Evolutionary conservation across 2,888 invertebrate species (phyloP).

Genomic region (Cactoblastis cactorum): DNA sequence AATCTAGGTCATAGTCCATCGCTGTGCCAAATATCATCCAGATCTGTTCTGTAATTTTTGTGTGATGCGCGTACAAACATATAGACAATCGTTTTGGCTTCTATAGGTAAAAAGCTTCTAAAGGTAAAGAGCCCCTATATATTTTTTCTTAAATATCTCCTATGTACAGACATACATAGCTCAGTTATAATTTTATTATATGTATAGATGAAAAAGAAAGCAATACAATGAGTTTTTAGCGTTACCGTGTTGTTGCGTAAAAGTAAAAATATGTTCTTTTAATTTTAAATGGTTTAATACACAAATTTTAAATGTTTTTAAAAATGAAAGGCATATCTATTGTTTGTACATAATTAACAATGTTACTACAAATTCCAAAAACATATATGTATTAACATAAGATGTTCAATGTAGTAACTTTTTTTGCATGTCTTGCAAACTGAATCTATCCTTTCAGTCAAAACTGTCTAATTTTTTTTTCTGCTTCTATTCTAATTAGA

Average conservation of each 20-base stretch:
- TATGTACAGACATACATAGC: too few species aligned
- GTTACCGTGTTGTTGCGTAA: not conserved
- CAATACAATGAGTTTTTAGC: too few species aligned
- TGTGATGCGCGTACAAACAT: too few species aligned
- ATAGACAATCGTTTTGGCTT: too few species aligned
- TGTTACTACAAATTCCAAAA: not conserved
- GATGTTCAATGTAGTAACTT: not conserved
- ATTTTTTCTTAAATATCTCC: too few species aligned
- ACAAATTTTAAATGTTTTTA: not conserved
- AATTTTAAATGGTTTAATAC: not conserved
- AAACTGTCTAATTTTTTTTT: constrained; percentile 25
- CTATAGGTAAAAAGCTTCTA: too few species aligned
- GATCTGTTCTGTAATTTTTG: too few species aligned
- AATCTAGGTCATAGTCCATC: too few species aligned
- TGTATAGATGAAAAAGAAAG: too few species aligned
- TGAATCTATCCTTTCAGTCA: constrained; percentile 17
- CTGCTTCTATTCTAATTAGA: constrained; percentile 45
- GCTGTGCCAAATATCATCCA: too few species aligned
- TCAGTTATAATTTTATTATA: too few species aligned
- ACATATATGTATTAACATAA: not conserved
- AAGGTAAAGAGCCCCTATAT: too few species aligned
- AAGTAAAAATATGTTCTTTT: not conserved
- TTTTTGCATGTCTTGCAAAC: not conserved
- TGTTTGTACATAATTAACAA: not conserved
- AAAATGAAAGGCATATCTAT: not conserved